These are phyloP conservation scores for Odontamblyopus lacepedii DNA, from an alignment of 2,797 vertebrate species.

Conservation along the genomic window DNA sequence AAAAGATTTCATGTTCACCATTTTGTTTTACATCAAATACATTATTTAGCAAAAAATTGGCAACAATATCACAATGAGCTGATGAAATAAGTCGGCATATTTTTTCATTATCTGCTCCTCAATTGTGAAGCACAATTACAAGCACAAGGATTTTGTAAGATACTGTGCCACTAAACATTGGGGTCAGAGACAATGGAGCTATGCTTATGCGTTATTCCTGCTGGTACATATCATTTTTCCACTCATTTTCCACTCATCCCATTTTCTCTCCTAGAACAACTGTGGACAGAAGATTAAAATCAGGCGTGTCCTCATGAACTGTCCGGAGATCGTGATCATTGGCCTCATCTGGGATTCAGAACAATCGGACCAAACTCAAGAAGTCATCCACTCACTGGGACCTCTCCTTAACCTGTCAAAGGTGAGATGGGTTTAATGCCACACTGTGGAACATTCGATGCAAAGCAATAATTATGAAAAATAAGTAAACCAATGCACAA, in stretches of 20 bases:
- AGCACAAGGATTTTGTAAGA: neutral
- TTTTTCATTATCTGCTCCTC: too few relatives aligned
- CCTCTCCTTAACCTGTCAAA: conserved; percentile 89
- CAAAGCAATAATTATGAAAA: too few relatives aligned
- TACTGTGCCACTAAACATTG: neutral
- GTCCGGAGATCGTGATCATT: conserved; percentile 96
- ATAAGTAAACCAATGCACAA: neutral
- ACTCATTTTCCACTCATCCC: neutral
- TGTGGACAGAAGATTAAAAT: conserved; percentile 96
- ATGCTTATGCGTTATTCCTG: neutral
- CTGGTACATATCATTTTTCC: neutral
- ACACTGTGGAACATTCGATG: too few relatives aligned
- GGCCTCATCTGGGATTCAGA: conserved; percentile 97
- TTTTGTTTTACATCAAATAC: neutral
- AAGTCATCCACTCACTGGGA: conserved; percentile 88
- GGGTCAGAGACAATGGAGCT: neutral
- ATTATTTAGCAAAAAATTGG: neutral
- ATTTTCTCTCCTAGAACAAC: conserved; percentile 81
- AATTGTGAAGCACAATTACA: neutral
- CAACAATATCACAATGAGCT: neutral
- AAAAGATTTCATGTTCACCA: neutral
- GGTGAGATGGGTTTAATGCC: conserved; percentile 68
- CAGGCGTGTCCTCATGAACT: conserved; percentile 96
- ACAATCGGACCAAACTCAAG: conserved; percentile 93
- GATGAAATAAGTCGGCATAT: neutral